Base-by-base conservation (phyloP, 1,140 invertebrate species). In the Drosophila lacertosa region DNA sequence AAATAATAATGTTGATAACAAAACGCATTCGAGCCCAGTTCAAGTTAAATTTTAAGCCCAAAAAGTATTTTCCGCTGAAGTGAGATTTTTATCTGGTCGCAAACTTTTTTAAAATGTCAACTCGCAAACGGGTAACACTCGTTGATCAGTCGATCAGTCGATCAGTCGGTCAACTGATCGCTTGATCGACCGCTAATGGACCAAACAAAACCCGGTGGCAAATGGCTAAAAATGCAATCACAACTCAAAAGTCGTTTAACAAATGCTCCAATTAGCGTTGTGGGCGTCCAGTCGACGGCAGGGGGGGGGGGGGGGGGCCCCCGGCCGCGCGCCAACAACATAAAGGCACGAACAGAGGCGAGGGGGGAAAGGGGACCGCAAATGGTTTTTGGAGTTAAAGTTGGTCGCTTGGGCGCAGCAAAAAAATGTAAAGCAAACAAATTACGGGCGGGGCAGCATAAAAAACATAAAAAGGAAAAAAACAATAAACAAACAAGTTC, bases 221-320 rank as follows among this genome's bases (percentile, higher is more conserved):
- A 59, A 37, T 72, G 33, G 55, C 22, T 20, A 45, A 70, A 62
- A 70, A 62, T 58, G 53, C 69, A 59, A 48, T 57, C 55, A 39
- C 37, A 47, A 37, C 57, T 39, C 44, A 48, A 51, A 59, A 68
- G 54, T 44, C 69, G 71, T 72, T 76, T 72, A 77, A 63, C 73
- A 77, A 77, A 77, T 62, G 74, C 63, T 78, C 74, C 74, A 78
- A 78, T 78, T 78, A 77, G 66, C 50, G 35, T 54, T 64, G 70
- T 64, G 53, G 64, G 67, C 59, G 53, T 24, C 29, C 0, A 26
- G 33, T 15, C 24, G 32, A 9, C 10, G n/a, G 39, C 10, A 15
- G 22, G 24, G 5, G 26, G 5, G 0, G 7, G 26, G 5, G n/a
- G 33, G 44, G 47, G 39, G 26, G 44, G 20, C 16, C 9, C 7